phyloP scores from a whole-genome alignment of 2,888 invertebrate species.

The Coleophora flavipennella region DNA sequence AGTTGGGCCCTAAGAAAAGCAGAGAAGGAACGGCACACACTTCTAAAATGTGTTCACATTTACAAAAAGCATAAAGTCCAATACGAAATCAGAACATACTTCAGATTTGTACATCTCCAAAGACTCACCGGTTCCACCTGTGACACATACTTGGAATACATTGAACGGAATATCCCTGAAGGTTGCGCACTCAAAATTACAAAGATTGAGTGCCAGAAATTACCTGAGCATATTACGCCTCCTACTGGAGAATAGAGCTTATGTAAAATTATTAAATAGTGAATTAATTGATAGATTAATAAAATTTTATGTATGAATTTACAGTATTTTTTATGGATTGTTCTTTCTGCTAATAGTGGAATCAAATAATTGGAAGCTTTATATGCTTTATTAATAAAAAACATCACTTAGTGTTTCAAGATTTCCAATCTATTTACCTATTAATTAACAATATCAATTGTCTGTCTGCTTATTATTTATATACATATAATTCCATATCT shows the following conservation, averaged over 20 bases:
- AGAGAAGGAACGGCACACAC: slow-evolving; percentile 81
- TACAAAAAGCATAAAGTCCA: slow-evolving; percentile 95
- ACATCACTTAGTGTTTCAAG: too few species aligned
- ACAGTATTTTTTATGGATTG: slow-evolving; percentile 9
- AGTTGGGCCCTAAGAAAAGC: slow-evolving; percentile 84
- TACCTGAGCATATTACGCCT: slow-evolving; percentile 70
- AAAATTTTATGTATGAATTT: slow-evolving; percentile 17
- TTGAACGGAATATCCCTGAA: slow-evolving; percentile 97
- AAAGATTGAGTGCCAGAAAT: slow-evolving; percentile 76
- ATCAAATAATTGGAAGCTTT: neutral
- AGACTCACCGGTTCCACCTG: slow-evolving; percentile 95
- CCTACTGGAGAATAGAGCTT: slow-evolving; percentile 42
- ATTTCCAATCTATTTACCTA: too few species aligned
- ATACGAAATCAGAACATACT: slow-evolving; percentile 96
- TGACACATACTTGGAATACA: slow-evolving; percentile 95
- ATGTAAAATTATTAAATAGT: slow-evolving; percentile 9
- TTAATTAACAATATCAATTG: too few species aligned
- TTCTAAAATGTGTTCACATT: slow-evolving; percentile 90
- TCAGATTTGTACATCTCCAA: slow-evolving; percentile 85
- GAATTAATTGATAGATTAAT: too few species aligned
- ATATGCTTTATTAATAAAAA: neutral
- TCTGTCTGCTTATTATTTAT: too few species aligned
- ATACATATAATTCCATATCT: too few species aligned
- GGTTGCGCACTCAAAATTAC: slow-evolving; percentile 95
- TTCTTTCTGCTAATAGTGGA: too few species aligned